phyloP scores from a whole-genome alignment of 2,888 invertebrate genomes.

The Timema podura region DNA sequence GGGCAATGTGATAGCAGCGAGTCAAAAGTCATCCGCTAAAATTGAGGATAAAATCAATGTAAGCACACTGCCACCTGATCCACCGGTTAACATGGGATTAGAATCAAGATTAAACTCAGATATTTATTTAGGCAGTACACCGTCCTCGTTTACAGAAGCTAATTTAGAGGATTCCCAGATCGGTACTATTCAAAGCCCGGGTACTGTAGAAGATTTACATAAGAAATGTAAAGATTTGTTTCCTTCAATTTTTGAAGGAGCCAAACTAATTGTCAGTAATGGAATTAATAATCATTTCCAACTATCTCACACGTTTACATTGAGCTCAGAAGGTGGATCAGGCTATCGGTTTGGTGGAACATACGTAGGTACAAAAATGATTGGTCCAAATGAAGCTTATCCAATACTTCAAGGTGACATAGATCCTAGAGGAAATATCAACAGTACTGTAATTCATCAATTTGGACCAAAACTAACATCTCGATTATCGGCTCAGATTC shows the following conservation, averaged over 20 bases:
- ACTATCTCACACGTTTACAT: constrained; percentile 91
- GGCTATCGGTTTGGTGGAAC: constrained; percentile 92
- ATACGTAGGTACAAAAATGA: constrained; percentile 92
- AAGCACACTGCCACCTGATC: too few species aligned
- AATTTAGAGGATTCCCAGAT: too few species aligned
- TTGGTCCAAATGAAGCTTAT: constrained; percentile 84
- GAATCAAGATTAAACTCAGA: too few species aligned
- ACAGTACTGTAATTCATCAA: constrained; percentile 94
- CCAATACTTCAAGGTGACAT: constrained; percentile 94
- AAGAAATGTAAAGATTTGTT: constrained; percentile 98
- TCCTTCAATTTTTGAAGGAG: constrained; percentile 95
- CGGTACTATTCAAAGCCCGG: constrained; percentile 53
- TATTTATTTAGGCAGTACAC: too few species aligned
- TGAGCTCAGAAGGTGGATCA: constrained; percentile 80
- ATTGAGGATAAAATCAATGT: too few species aligned
- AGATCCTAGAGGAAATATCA: constrained; percentile 92
- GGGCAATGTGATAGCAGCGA: too few species aligned
- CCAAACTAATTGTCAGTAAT: constrained; percentile 91
- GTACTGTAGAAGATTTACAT: constrained; percentile 92
- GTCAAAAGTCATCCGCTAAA: too few species aligned
- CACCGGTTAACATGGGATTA: too few species aligned
- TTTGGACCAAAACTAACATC: constrained; percentile 71
- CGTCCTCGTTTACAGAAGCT: too few species aligned
- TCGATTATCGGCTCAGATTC: constrained; percentile 84
- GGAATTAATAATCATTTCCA: constrained; percentile 97